Conservation (phyloP, 2,888 invertebrate species). For the Chorisops tibialis region DNA sequence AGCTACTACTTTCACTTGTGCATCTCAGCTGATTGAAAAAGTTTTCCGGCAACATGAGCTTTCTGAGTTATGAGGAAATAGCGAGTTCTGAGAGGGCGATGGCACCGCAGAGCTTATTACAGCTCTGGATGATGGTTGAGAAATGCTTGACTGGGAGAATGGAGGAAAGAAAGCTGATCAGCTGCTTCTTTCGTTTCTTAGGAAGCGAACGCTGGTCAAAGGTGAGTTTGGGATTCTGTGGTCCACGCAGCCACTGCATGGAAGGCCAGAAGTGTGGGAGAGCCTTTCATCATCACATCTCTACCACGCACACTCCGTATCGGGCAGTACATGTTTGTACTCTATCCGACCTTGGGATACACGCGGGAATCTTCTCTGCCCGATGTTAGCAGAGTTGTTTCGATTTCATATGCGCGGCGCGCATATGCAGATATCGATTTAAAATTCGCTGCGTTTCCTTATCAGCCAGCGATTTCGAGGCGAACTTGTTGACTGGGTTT, state of each 20-base stretch:
- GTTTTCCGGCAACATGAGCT: neutral
- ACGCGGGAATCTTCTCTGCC: neutral
- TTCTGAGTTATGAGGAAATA: neutral
- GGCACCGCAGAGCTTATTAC: neutral
- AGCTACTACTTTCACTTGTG: too few species aligned
- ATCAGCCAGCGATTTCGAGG: too few species aligned
- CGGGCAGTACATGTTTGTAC: constrained; percentile 6
- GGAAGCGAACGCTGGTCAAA: neutral
- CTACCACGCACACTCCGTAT: neutral
- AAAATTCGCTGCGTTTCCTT: too few species aligned
- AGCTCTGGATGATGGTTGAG: neutral
- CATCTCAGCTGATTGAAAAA: neutral
- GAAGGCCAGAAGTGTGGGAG: neutral
- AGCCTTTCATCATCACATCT: neutral
- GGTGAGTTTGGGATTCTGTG: neutral
- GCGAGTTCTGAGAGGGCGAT: neutral
- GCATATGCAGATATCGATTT: too few species aligned
- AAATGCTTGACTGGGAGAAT: neutral
- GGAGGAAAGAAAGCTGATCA: constrained; percentile 5
- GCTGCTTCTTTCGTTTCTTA: constrained; percentile 1
- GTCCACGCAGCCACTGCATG: constrained; percentile 8
- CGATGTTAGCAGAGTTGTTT: neutral
- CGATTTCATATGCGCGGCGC: too few species aligned
- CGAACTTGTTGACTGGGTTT: neutral
- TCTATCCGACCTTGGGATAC: constrained; percentile 16